A percentile compares a stretch with the other conserved stretches of the same genome.
phyloP scores from a whole-genome alignment of 2,113 vertebrate genomes.

The Ceuthmochares aereus region DNA sequence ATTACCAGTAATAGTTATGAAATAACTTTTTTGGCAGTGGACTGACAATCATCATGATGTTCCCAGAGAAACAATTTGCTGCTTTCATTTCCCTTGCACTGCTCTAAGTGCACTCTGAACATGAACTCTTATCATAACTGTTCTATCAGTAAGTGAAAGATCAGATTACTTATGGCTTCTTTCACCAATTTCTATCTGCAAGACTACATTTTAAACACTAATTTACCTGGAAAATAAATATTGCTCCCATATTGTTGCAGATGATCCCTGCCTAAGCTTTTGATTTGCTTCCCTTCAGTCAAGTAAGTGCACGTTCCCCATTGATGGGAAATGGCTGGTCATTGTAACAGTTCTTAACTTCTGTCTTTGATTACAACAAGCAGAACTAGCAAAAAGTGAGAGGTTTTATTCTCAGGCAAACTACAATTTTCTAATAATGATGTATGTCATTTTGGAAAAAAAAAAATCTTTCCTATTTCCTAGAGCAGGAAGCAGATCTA shows the following conservation, averaged over 20 bases:
- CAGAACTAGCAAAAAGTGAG: neutral
- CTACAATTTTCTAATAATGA: neutral
- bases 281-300: neutral
- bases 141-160: neutral
- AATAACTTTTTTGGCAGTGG: slow-evolving; percentile 15
- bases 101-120: neutral
- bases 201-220: neutral
- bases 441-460: neutral
- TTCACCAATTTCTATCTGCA: slow-evolving; percentile 14
- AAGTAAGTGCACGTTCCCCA: neutral
- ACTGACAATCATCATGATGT: neutral
- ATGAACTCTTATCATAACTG: neutral
- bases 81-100: neutral
- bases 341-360: neutral
- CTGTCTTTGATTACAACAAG: neutral
- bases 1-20: neutral
- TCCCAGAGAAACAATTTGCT: slow-evolving; percentile 1
- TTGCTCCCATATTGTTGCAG: neutral
- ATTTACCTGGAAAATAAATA: slow-evolving; percentile 47
- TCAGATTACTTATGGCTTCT: slow-evolving; percentile 6
- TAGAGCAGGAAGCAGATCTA: neutral
- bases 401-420: neutral
- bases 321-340: neutral
- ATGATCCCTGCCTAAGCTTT: neutral
- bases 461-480: neutral